These are phyloP conservation scores for Popillia japonica DNA, from an alignment of 1,140 invertebrate genomes.

Conservation along the genomic window DNA sequence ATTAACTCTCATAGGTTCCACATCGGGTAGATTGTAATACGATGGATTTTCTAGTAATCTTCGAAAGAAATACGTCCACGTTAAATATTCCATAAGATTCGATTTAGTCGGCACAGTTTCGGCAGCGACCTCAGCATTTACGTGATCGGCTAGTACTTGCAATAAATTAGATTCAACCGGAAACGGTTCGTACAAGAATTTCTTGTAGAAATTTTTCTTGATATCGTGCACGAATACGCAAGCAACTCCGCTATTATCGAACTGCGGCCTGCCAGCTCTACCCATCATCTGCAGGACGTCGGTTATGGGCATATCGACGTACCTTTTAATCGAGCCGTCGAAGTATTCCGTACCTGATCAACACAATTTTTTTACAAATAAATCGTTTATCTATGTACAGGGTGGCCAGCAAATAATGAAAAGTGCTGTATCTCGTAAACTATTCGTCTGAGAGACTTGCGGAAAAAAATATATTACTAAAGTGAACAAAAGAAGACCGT, in stretches of 20 bases:
- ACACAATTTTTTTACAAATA: background rate
- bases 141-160: slow-evolving; percentile 91
- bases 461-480: too few relatives aligned
- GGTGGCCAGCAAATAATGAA: too few relatives aligned
- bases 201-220: slow-evolving; percentile 99
- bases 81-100: slow-evolving; percentile 95
- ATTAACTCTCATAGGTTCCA: slow-evolving; percentile 80
- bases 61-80: slow-evolving; percentile 98
- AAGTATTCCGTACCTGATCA: slow-evolving; percentile 94
- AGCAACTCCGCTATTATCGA: slow-evolving; percentile 93
- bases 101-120: slow-evolving; percentile 93
- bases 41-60: slow-evolving; percentile 91
- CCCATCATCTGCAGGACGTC: slow-evolving; percentile 99
- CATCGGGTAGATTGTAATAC: slow-evolving; percentile 86
- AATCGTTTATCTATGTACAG: background rate
- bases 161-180: slow-evolving; percentile 97
- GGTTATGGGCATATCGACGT: slow-evolving; percentile 99
- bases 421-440: too few relatives aligned
- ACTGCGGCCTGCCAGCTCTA: slow-evolving; percentile 93
- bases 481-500: too few relatives aligned
- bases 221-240: slow-evolving; percentile 97
- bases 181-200: slow-evolving; percentile 99
- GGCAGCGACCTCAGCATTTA: slow-evolving; percentile 97
- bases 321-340: slow-evolving; percentile 95
- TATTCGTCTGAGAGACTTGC: too few relatives aligned